Conservation (phyloP, 2,797 vertebrate species). For the Alfaro cultratus region DNA sequence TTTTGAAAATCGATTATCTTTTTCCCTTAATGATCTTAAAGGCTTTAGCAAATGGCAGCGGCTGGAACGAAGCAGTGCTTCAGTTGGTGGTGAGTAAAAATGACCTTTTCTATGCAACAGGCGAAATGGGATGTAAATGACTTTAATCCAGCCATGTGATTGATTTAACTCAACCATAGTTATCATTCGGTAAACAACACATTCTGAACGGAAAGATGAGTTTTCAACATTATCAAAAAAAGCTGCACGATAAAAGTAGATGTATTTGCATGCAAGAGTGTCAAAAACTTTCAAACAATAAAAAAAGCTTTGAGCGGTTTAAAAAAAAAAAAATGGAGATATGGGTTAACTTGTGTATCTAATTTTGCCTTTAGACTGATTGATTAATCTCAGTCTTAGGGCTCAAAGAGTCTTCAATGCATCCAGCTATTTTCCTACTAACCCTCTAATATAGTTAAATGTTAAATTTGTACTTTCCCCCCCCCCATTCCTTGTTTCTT, state of each 20-base stretch:
- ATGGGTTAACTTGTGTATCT: not conserved
- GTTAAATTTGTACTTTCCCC: not conserved
- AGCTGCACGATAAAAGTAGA: not conserved
- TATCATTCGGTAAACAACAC: not conserved
- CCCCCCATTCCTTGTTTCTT: not conserved
- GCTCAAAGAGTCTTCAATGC: not conserved
- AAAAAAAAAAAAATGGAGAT: not conserved
- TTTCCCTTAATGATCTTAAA: constrained; percentile 18
- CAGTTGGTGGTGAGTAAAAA: constrained; percentile 79
- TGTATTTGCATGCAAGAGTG: too few species aligned
- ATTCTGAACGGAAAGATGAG: not conserved
- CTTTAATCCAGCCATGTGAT: not conserved
- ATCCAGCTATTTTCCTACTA: not conserved
- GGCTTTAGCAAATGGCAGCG: constrained; percentile 74
- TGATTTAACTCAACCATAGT: not conserved
- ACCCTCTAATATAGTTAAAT: not conserved
- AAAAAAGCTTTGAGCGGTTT: not conserved
- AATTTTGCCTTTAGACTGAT: not conserved
- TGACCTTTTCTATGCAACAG: not conserved
- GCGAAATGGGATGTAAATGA: not conserved
- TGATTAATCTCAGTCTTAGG: not conserved
- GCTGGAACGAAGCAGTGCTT: constrained; percentile 69
- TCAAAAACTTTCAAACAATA: not conserved
- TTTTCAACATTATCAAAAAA: not conserved
- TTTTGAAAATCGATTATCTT: not conserved